Evolutionary conservation across 2,888 invertebrate genomes (phyloP).

Genomic region (Ichneumoninae sp.): DNA sequence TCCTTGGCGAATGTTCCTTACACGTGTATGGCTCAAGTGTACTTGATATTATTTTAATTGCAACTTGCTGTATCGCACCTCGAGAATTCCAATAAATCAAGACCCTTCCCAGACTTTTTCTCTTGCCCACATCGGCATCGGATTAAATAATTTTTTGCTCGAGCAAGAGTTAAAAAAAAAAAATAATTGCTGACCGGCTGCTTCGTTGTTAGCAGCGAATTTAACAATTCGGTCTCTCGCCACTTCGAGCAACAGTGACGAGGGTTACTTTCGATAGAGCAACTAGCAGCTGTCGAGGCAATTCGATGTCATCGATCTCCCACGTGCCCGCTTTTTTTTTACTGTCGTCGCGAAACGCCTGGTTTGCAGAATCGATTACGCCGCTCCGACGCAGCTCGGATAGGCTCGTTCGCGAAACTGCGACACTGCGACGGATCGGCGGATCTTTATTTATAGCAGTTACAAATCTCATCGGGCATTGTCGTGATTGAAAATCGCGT

Average conservation of each 20-base stretch:
- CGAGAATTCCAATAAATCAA: too few relatives aligned
- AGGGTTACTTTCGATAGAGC: background rate
- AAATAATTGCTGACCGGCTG: background rate
- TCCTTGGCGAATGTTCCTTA: too few relatives aligned
- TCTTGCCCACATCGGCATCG: too few relatives aligned
- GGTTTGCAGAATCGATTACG: background rate
- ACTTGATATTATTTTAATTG: background rate
- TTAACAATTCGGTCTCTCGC: background rate
- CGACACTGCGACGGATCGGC: background rate
- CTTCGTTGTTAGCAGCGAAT: background rate
- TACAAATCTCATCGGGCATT: too few relatives aligned
- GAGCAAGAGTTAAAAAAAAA: background rate
- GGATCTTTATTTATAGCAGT: background rate
- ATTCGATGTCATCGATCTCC: conserved; percentile 8
- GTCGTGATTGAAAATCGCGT: background rate
- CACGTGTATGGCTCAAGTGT: background rate
- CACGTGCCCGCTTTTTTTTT: background rate
- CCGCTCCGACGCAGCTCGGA: background rate
- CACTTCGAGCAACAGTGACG: background rate
- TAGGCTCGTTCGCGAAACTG: background rate
- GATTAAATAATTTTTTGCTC: too few relatives aligned
- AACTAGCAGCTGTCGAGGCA: background rate
- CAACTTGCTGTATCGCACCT: background rate
- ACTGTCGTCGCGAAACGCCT: background rate
- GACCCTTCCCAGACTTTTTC: too few relatives aligned